A percentile compares a stretch with the other conserved stretches of the same genome.
Conservation (phyloP, 2,113 vertebrate genomes). For the Ia io region DNA sequence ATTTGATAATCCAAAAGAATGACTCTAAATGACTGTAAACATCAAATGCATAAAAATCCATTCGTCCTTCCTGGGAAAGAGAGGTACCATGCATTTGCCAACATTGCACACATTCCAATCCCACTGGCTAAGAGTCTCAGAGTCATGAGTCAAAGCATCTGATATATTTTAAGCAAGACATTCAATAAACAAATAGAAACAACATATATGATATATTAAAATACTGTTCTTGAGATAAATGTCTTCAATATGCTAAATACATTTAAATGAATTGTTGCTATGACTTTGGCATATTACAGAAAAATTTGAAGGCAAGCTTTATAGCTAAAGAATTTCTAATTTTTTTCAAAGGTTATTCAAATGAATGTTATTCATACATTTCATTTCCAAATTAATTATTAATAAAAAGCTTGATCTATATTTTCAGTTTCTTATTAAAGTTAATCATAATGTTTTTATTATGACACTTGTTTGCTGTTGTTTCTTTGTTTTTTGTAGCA, state of each 20-base stretch:
- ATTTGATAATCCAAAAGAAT: background rate
- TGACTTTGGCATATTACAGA: background rate
- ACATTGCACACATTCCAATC: background rate
- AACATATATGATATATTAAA: slow-evolving; percentile 2
- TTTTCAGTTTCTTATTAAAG: background rate
- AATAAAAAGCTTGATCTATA: background rate
- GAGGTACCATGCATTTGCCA: background rate
- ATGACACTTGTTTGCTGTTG: background rate
- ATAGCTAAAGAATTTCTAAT: background rate
- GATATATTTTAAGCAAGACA: background rate
- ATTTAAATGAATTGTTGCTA: background rate
- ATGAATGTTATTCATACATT: background rate
- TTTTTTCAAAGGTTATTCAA: background rate
- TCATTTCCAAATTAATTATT: background rate
- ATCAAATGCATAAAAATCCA: background rate
- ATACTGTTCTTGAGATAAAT: background rate
- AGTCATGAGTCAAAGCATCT: background rate
- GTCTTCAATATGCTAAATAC: background rate
- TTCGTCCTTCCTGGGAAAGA: background rate
- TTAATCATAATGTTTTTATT: background rate
- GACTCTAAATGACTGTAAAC: background rate
- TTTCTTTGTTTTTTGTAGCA: background rate
- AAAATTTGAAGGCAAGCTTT: background rate
- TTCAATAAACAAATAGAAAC: background rate
- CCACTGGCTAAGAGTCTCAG: background rate